phyloP scores from a whole-genome alignment of 2,888 invertebrate genomes.

The Drosophila maculinotata region DNA sequence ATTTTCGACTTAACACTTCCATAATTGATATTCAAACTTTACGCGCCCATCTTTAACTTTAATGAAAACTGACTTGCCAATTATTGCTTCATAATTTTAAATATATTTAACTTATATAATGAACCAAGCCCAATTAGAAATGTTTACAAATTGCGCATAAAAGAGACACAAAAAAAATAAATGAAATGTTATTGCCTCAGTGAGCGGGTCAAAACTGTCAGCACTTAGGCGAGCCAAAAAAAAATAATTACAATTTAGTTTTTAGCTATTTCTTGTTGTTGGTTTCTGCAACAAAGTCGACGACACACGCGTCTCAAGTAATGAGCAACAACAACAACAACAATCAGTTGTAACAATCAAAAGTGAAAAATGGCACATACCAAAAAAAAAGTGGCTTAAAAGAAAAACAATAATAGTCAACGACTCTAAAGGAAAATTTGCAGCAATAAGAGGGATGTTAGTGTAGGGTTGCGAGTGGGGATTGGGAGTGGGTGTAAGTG shows the following conservation, averaged over 20 bases:
- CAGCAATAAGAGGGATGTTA: conserved; percentile 8
- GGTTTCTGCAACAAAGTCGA: conserved; percentile 41
- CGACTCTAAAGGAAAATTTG: conserved; percentile 43
- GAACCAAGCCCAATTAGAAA: conserved; percentile 33
- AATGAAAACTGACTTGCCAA: too few relatives aligned
- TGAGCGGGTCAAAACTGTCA: conserved; percentile 46
- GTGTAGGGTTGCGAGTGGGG: neutral
- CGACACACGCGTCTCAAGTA: too few relatives aligned
- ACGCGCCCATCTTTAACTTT: neutral
- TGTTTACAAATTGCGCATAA: conserved; percentile 20
- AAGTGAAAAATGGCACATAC: conserved; percentile 40
- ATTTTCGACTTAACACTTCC: conserved; percentile 1
- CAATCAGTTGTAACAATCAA: conserved; percentile 15
- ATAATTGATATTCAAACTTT: neutral
- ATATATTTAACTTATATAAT: conserved; percentile 39
- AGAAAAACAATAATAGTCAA: conserved; percentile 60
- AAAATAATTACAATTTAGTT: conserved; percentile 51
- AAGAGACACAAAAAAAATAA: neutral
- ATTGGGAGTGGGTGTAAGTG: neutral
- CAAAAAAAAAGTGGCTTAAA: conserved; percentile 23
- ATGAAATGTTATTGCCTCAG: conserved; percentile 25
- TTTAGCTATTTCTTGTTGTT: neutral
- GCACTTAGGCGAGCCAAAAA: conserved; percentile 29
- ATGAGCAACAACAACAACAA: neutral
- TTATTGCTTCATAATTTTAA: too few relatives aligned